A percentile compares a stretch with the other conserved stretches of the same genome.
Evolutionary conservation across 2,888 invertebrate genomes (phyloP).

Genomic region (Lamproptera curius): DNA sequence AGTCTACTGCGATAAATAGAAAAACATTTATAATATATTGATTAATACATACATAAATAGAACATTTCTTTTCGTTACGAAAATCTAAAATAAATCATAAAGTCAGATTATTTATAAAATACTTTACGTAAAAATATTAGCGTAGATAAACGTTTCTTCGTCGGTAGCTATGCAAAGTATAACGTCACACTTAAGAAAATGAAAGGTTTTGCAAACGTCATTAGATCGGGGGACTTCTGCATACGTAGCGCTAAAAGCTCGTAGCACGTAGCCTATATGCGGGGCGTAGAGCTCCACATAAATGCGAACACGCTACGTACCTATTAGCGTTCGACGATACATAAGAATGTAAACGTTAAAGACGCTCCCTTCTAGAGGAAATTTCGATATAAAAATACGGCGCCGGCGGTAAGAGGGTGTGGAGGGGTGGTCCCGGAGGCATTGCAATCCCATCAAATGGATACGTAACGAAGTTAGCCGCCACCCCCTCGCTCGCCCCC

Average conservation of each 20-base stretch:
- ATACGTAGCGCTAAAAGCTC: conserved; percentile 38
- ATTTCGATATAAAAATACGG: conserved; percentile 78
- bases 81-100: too few species aligned
- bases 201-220: conserved; percentile 62
- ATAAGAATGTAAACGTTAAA: conserved; percentile 79
- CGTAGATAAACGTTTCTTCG: too few species aligned
- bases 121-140: too few species aligned
- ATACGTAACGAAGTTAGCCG: conserved; percentile 87
- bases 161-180: too few species aligned
- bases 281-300: conserved; percentile 20
- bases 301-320: conserved; percentile 43
- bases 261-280: conserved; percentile 37
- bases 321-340: conserved; percentile 75
- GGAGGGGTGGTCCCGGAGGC: conserved; percentile 70
- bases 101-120: too few species aligned
- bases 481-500: conserved; percentile 76
- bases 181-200: conserved; percentile 46
- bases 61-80: too few species aligned
- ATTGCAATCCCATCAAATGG: conserved; percentile 87
- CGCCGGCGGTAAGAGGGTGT: conserved; percentile 50
- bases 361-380: conserved; percentile 71
- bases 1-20: too few species aligned
- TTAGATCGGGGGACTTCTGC: conserved; percentile 58
- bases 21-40: too few species aligned
- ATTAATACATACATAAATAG: too few species aligned